Conservation (phyloP, 2,888 invertebrate genomes). For the Amaurobius ferox region DNA sequence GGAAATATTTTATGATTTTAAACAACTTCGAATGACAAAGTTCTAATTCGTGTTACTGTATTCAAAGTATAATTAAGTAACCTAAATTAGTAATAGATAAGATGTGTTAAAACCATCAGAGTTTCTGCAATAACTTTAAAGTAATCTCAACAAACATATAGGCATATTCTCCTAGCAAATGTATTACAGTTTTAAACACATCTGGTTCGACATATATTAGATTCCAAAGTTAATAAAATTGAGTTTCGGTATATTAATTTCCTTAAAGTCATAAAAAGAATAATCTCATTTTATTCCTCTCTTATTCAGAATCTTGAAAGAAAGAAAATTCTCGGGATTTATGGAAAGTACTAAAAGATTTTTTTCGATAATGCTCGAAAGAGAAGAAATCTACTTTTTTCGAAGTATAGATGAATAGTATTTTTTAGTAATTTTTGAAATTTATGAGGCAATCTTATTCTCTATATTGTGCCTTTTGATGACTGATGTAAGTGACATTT, state of each 20-base stretch:
- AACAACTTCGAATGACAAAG: too few species aligned
- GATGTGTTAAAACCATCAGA: too few species aligned
- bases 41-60: too few species aligned
- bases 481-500: slow-evolving; percentile 12
- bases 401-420: slow-evolving; percentile 1
- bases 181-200: too few species aligned
- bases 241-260: slow-evolving; percentile 3
- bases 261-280: background rate
- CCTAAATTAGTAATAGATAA: too few species aligned
- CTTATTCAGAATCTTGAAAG: background rate
- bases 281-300: background rate
- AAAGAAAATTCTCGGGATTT: background rate
- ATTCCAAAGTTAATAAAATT: too few species aligned
- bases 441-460: slow-evolving; percentile 16
- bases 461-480: slow-evolving; percentile 6
- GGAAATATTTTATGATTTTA: too few species aligned
- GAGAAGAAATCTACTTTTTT: background rate
- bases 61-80: too few species aligned
- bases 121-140: too few species aligned
- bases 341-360: slow-evolving; percentile 9
- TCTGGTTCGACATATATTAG: too few species aligned
- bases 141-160: too few species aligned
- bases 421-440: slow-evolving; percentile 16
- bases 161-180: too few species aligned
- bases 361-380: slow-evolving; percentile 11